phyloP scores from a whole-genome alignment of 1,140 invertebrate species.

The Ceratitis capitata region DNA sequence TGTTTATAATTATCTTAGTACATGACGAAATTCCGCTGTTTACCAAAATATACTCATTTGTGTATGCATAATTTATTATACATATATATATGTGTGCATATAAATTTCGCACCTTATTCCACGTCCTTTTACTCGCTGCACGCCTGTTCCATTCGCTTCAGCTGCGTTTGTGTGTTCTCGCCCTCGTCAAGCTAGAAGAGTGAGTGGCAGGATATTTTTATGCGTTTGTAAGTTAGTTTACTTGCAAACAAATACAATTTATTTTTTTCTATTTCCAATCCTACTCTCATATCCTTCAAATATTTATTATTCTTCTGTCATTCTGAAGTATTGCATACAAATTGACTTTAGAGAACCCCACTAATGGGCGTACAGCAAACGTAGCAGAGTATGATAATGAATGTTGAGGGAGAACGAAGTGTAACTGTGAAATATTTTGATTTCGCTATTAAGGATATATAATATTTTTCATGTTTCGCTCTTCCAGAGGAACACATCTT shows the following conservation, averaged over 20 bases:
- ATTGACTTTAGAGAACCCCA: background rate
- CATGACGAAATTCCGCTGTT: background rate
- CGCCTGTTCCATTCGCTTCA: background rate
- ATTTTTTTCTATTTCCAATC: background rate
- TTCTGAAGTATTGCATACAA: slow-evolving; percentile 4
- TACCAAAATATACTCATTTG: background rate
- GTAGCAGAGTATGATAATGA: background rate
- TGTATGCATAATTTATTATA: background rate
- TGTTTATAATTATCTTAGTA: background rate
- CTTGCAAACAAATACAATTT: background rate
- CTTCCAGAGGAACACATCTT: background rate
- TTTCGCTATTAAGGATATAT: background rate
- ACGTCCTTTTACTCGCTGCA: background rate
- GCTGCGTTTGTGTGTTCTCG: slow-evolving; percentile 31
- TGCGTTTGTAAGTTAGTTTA: background rate
- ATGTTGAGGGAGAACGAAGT: background rate
- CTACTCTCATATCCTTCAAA: background rate
- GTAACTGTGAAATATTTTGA: background rate
- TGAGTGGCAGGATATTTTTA: background rate
- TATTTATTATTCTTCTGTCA: background rate
- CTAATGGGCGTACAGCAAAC: background rate
- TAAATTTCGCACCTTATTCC: background rate
- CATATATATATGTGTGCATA: background rate
- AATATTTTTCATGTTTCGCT: background rate
- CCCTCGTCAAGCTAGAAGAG: too few species aligned